Conservation (phyloP, 1,140 invertebrate species). For the Euschistus heros region DNA sequence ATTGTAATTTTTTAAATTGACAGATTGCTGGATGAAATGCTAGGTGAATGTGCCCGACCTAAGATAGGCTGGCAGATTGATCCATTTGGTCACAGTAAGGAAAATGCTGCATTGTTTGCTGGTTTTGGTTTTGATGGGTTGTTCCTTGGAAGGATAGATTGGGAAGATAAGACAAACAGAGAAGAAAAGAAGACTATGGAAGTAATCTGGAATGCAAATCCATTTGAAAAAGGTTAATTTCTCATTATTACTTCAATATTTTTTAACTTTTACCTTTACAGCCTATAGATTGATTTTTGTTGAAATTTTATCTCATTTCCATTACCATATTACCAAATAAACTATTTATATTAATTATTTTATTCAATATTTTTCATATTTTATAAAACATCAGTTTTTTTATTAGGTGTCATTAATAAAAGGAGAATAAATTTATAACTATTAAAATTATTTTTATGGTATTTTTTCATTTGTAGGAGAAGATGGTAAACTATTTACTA, state of each 20-base stretch:
- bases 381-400: too few species aligned
- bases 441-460: too few species aligned
- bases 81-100: constrained; percentile 62
- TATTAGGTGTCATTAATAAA: too few species aligned
- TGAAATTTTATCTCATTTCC: too few species aligned
- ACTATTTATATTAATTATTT: too few species aligned
- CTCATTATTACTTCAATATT: background rate
- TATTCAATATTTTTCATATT: too few species aligned
- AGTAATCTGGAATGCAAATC: constrained; percentile 53
- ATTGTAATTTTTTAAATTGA: too few species aligned
- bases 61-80: constrained; percentile 64
- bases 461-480: background rate
- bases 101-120: constrained; percentile 57
- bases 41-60: constrained; percentile 53
- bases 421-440: too few species aligned
- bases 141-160: constrained; percentile 63
- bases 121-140: constrained; percentile 61
- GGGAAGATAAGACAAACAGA: constrained; percentile 56
- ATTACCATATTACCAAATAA: too few species aligned
- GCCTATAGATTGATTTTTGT: too few species aligned
- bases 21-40: constrained; percentile 36
- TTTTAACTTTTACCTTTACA: too few species aligned
- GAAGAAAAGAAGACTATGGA: constrained; percentile 55
- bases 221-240: constrained; percentile 3
- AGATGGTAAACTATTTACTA: constrained; percentile 52